These are phyloP conservation scores for Mobula hypostoma DNA, from an alignment of 2,113 vertebrate species.

Conservation along the genomic window DNA sequence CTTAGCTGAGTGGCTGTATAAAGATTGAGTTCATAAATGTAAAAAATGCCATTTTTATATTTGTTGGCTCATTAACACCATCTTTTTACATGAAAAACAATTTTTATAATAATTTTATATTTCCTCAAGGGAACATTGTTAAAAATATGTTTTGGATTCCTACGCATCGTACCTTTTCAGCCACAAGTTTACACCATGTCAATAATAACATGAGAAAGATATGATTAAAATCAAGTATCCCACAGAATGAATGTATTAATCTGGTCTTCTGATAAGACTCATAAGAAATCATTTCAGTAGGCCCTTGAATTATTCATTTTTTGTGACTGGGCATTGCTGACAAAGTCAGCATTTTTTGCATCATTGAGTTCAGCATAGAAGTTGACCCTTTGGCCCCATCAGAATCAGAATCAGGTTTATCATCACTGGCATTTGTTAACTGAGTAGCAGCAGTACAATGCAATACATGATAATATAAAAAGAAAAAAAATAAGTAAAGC, in stretches of 20 bases:
- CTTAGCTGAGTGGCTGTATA: background rate
- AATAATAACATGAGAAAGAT: background rate
- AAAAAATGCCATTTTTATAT: background rate
- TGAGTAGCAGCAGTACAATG: no score
- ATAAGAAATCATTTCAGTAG: background rate
- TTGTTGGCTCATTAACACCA: background rate
- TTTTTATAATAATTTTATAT: background rate
- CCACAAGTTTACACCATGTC: background rate
- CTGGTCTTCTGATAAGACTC: background rate
- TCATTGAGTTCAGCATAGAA: no score
- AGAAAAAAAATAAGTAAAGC: no score
- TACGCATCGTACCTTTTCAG: background rate
- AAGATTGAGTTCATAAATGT: background rate
- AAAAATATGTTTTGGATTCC: background rate
- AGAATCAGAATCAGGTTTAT: no score
- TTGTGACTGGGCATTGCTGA: no score
- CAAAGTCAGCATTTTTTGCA: no score
- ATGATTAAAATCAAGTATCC: background rate
- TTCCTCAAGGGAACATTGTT: background rate
- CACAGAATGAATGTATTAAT: background rate
- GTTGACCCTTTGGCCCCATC: no score
- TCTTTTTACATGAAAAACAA: background rate
- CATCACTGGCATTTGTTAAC: no score
- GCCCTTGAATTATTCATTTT: background rate
- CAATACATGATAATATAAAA: no score